These are phyloP conservation scores for Muricea muricata DNA, from an alignment of 92 coral and sea anemone genomes.

Conservation along the genomic window DNA sequence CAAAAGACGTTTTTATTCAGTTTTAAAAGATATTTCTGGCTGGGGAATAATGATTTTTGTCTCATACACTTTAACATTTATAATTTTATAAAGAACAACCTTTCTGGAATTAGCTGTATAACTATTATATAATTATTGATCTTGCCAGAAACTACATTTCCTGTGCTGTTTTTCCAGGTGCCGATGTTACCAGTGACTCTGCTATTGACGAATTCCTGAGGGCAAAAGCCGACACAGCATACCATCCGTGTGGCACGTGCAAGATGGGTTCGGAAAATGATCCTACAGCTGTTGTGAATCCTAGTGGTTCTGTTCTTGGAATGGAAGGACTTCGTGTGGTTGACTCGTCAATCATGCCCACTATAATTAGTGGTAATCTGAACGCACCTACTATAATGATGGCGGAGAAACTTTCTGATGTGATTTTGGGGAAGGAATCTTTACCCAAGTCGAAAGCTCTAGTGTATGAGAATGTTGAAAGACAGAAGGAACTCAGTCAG, in stretches of 20 bases:
- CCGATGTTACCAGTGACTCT: conserved; percentile 66
- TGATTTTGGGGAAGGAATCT: conserved; percentile 72
- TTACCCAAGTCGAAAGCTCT: conserved; percentile 70
- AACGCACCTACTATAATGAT: conserved; percentile 91
- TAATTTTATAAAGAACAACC: too few relatives aligned
- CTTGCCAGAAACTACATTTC: too few relatives aligned
- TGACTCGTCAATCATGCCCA: conserved; percentile 91
- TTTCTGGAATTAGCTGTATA: too few relatives aligned
- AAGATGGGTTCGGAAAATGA: conserved; percentile 84
- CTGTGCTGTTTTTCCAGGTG: conserved; percentile 49
- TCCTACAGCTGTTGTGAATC: conserved; percentile 84
- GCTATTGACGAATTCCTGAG: conserved; percentile 80
- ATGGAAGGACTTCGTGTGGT: conserved; percentile 79
- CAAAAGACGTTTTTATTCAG: too few relatives aligned
- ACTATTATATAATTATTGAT: too few relatives aligned
- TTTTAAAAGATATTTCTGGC: too few relatives aligned
- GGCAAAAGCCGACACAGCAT: conserved; percentile 70
- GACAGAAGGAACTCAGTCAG: conserved; percentile 47
- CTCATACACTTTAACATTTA: too few relatives aligned
- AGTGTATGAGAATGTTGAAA: conserved; percentile 79
- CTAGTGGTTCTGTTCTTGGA: conserved; percentile 71
- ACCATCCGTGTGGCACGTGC: conserved; percentile 89
- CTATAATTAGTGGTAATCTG: conserved; percentile 85
- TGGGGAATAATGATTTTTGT: too few relatives aligned
- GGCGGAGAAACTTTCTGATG: conserved; percentile 89